These are phyloP conservation scores for Muscidifurax raptorellus DNA, from an alignment of 1,140 invertebrate genomes.

Conservation along the genomic window DNA sequence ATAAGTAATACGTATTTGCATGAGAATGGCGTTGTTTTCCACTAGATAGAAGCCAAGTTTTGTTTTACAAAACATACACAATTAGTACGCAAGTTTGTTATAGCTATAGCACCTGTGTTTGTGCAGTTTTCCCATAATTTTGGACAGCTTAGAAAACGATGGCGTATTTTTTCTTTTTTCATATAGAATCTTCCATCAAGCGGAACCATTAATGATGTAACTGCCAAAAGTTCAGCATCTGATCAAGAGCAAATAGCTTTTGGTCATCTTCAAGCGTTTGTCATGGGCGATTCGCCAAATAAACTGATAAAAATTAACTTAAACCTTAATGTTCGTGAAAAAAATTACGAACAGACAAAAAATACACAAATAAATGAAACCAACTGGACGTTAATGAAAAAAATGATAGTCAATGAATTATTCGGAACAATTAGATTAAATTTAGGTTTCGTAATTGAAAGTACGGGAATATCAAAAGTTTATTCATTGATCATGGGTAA, in stretches of 20 bases:
- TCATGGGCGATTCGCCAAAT: neutral
- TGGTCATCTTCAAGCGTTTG: conserved; percentile 33
- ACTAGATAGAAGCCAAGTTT: neutral
- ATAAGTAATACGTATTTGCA: conserved; percentile 2
- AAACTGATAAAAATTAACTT: conserved; percentile 27
- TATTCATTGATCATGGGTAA: conserved; percentile 60
- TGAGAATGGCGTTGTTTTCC: conserved; percentile 15
- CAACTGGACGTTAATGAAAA: conserved; percentile 64
- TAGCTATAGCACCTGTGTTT: conserved; percentile 33
- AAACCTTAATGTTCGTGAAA: conserved; percentile 22
- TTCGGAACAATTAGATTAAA: conserved; percentile 56
- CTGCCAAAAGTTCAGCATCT: conserved; percentile 22
- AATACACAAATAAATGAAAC: conserved; percentile 50
- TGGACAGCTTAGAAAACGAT: conserved; percentile 26
- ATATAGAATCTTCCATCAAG: conserved; percentile 40
- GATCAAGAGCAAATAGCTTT: conserved; percentile 29
- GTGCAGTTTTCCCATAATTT: neutral
- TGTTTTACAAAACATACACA: neutral
- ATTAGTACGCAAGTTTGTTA: conserved; percentile 9
- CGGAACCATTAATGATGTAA: conserved; percentile 6
- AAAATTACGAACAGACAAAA: conserved; percentile 9
- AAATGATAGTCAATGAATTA: conserved; percentile 66
- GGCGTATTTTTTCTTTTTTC: conserved; percentile 36
- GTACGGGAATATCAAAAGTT: conserved; percentile 58
- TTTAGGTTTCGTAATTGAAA: conserved; percentile 58